phyloP scores from a whole-genome alignment of 1,140 invertebrate genomes.

The Ctenoplectra terminalis region DNA sequence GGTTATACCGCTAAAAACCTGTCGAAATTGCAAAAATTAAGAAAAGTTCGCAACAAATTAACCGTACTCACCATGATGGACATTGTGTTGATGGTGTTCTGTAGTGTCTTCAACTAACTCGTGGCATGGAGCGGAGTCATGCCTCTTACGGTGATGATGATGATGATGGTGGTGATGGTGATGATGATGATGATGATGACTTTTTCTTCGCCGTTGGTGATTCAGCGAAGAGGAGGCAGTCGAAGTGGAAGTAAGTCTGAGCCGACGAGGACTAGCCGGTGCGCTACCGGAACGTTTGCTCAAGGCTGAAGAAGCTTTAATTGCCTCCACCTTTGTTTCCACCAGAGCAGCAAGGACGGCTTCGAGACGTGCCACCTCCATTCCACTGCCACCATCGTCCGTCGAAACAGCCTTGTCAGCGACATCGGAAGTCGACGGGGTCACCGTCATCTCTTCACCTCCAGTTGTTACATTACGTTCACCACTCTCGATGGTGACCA shows the following conservation, averaged over 20 bases:
- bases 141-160: conserved; percentile 71
- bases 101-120: conserved; percentile 69
- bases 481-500: conserved; percentile 31
- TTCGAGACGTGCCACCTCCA: conserved; percentile 85
- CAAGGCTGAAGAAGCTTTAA: conserved; percentile 75
- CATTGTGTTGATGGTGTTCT: conserved; percentile 66
- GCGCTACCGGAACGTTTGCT: conserved; percentile 76
- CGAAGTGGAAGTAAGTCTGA: conserved; percentile 79
- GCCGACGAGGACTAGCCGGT: conserved; percentile 74
- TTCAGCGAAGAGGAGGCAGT: conserved; percentile 79
- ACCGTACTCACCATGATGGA: conserved; percentile 64
- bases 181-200: conserved; percentile 56
- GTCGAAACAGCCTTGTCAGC: conserved; percentile 89
- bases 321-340: conserved; percentile 85
- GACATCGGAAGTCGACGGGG: conserved; percentile 82
- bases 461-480: conserved; percentile 53
- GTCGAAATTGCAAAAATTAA: background rate
- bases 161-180: conserved; percentile 63
- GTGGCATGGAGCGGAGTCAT: conserved; percentile 78
- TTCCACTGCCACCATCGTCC: conserved; percentile 82
- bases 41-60: background rate
- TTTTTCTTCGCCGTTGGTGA: conserved; percentile 63
- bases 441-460: conserved; percentile 77
- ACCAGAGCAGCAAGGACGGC: conserved; percentile 86
- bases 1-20: no score